Percentiles rank a stretch among this genome's conserved stretches.
These are phyloP conservation scores for Fragariocoptes setiger DNA, from an alignment of 1,140 invertebrate species.

Conservation along the genomic window DNA sequence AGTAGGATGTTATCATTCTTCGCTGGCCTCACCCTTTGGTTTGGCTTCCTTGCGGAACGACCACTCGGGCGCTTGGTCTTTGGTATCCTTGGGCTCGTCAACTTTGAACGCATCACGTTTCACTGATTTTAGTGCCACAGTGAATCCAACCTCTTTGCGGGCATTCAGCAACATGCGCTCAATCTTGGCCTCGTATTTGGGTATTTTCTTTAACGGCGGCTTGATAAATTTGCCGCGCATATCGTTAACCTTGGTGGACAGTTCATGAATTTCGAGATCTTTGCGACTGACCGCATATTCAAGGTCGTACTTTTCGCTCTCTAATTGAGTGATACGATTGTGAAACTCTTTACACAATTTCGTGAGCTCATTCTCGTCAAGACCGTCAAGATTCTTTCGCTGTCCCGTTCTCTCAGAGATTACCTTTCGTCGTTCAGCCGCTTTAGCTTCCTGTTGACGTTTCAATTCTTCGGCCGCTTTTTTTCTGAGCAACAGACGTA, in stretches of 20 bases:
- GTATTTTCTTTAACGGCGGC: too few species aligned
- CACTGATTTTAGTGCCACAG: too few species aligned
- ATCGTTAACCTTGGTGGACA: slow-evolving; percentile 3
- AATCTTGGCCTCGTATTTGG: too few species aligned
- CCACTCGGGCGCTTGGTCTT: too few species aligned
- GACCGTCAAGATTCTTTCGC: neutral
- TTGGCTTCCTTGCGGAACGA: too few species aligned
- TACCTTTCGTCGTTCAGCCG: slow-evolving; percentile 1
- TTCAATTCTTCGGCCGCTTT: slow-evolving; percentile 6
- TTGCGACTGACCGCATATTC: slow-evolving; percentile 75
- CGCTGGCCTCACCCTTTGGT: too few species aligned
- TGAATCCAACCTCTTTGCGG: too few species aligned
- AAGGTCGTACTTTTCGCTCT: slow-evolving; percentile 97
- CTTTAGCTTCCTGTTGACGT: slow-evolving; percentile 5
- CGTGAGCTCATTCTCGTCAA: slow-evolving; percentile 1
- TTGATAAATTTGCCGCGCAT: slow-evolving; percentile 6
- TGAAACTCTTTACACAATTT: slow-evolving; percentile 59
- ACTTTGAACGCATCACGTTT: too few species aligned
- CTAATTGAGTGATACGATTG: slow-evolving; percentile 72
- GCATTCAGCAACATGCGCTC: too few species aligned
- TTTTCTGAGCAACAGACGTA: slow-evolving; percentile 29
- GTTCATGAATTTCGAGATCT: slow-evolving; percentile 22
- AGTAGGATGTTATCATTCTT: too few species aligned
- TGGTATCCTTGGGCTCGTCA: too few species aligned
- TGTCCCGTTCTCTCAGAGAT: slow-evolving; percentile 3